Evolutionary conservation across 1,140 invertebrate genomes (phyloP), one percentile per base, ranked within the genome.

Genomic region (Mya arenaria): DNA sequence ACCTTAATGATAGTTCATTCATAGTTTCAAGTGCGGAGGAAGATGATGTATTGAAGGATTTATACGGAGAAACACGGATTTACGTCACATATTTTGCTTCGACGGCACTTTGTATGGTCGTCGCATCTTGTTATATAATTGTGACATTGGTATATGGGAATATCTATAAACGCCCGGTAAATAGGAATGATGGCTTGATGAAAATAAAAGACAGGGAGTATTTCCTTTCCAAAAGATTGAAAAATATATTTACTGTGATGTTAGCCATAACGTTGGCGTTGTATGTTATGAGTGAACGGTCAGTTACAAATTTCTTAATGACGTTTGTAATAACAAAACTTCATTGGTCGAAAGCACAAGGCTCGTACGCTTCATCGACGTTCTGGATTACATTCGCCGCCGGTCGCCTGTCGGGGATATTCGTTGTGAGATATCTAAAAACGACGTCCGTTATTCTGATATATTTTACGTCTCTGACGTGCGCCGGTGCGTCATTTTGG

Each of bases 361-460:
- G 74, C 0, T 60, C 74, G 28, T 36, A 15, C 39, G 74, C 74
- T 6, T 41, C 60, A 0, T 44, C 74, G 4, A 44, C 34, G 1
- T 78, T 66, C 19, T 78, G 74, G 74, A 78, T 66, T 1, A 63
- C 74, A 4, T 78, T 78, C 39, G 62, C 74, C 39, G 8, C 25
- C 19, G 74, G 74, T n/a, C 74, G 74, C 23, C 28, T 78, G 5
- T 78, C 74, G n/a, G 74, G 74, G 5, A 78, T 78, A 28, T 37
- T 55, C 0, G 41, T 66, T n/a, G 74, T 78, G 13, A 78, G 56
- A 55, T 78, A 10, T 13, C 0, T 78, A 1, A 25, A 39, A 13
- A 15, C 66, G 10, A 52, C 60, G 4, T 10, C 25, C 37, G 74
- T 78, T 34, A 78, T 78, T 13, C 15, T 52, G 5, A 32, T 41